phyloP scores from a whole-genome alignment of 2,888 invertebrate species.

The Tipula helvola region DNA sequence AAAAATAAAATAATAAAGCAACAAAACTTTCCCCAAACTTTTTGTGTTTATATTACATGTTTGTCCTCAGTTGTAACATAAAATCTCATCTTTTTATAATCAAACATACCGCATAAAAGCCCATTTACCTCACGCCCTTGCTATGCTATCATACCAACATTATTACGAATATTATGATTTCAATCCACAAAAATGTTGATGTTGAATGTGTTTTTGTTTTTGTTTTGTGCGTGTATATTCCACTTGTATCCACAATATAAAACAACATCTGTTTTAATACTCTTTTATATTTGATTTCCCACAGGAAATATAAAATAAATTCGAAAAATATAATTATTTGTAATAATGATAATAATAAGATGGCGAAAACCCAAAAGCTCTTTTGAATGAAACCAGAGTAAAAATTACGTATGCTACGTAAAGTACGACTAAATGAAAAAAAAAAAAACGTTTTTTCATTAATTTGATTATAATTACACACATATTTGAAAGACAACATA shows the following conservation, averaged over 20 bases:
- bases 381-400: background rate
- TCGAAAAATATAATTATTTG: background rate
- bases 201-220: background rate
- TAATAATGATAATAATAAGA: background rate
- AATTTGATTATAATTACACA: background rate
- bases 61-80: background rate
- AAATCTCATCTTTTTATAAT: background rate
- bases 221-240: too few relatives aligned
- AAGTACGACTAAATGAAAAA: background rate
- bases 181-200: background rate
- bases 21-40: too few relatives aligned
- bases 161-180: background rate
- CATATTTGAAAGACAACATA: background rate
- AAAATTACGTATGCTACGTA: background rate
- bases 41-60: background rate
- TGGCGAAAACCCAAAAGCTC: background rate
- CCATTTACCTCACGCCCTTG: background rate
- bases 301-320: background rate
- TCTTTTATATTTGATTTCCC: background rate
- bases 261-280: background rate
- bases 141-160: background rate
- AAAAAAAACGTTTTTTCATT: background rate
- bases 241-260: background rate
- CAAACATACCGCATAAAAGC: background rate
- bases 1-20: too few relatives aligned